Evolutionary conservation across 2,888 invertebrate genomes (phyloP).

Genomic region (Andricus curvator): DNA sequence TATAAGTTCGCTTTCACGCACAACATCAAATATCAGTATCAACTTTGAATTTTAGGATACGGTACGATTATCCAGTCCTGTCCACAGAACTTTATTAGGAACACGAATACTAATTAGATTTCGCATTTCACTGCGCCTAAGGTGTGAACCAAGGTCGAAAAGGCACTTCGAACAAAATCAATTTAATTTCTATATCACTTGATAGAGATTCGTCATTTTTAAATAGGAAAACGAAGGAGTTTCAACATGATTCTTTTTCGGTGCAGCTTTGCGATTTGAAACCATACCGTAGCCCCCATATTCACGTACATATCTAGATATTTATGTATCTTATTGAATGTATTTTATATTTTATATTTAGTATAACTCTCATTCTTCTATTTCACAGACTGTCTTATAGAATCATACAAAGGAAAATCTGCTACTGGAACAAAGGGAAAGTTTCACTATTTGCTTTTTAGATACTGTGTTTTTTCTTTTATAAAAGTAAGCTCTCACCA

Average conservation of each 20-base stretch:
- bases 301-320: constrained; percentile 26
- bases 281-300: constrained; percentile 13
- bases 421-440: constrained; percentile 21
- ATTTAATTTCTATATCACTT: constrained; percentile 48
- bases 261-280: not conserved
- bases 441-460: constrained; percentile 13
- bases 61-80: constrained; percentile 36
- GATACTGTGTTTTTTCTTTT: constrained; percentile 36
- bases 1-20: constrained; percentile 43
- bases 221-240: not conserved
- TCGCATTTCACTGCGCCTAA: constrained; percentile 19
- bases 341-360: not conserved
- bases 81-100: constrained; percentile 47
- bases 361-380: constrained; percentile 11
- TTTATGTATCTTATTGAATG: constrained; percentile 22
- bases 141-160: constrained; percentile 53
- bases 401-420: constrained; percentile 7
- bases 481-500: constrained; percentile 56
- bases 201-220: not conserved
- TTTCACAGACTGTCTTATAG: constrained; percentile 1
- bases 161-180: constrained; percentile 66
- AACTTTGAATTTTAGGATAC: constrained; percentile 53
- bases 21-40: constrained; percentile 52
- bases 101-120: constrained; percentile 39
- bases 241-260: constrained; percentile 25